Base-by-base conservation (phyloP, 2,888 invertebrate genomes). In the Rotaria magnacalcarata region DNA sequence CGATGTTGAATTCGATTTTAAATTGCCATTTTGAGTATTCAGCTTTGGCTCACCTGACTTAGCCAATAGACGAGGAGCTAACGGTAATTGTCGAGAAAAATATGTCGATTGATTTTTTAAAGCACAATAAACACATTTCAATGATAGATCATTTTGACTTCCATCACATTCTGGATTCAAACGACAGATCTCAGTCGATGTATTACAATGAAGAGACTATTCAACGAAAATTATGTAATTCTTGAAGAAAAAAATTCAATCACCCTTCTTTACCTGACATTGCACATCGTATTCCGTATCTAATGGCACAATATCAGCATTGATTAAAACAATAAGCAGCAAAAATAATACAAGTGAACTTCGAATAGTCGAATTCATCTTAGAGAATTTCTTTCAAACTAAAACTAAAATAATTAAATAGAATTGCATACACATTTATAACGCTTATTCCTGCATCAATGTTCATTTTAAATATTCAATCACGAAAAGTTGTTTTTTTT, bases 101-200 rank as follows among this genome's bases (percentile, higher is more conserved):
- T 6, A 14, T 43, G n/a, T 24, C 11, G 24, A 43, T 11, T 47
- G 24, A 11, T 21, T 80, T 47, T 47, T 43, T 47, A n/a, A n/a
- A n/a, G 6, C 24, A 43, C 80, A 80, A 47, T 80, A 47, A 24
- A 80, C 80, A n/a, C 80, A 80, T 47, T 80, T 80, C 47, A 47
- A 47, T 47, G 24, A 16, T 11, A 5, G 5, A 47, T 80, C 80
- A 24, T 47, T 4, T 67, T 34, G 34, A 41, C 16, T 52, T 16
- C 16, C 52, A 52, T 52, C 52, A 52, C 67, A 67, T 34, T 67
- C 16, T 41, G 6, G 34, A 41, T 67, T 67, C 0, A 34, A 6
- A 41, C 27, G 11, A 67, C 67, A 67, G 34, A 67, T 34, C 19
- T 67, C 67, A 14, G 67, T 67, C 19, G 67, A 10, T 67, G 34